Percentiles rank a stretch among this genome's conserved stretches.
Evolutionary conservation across 2,113 vertebrate genomes (phyloP).

Genomic region (Ardeotis arabs): DNA sequence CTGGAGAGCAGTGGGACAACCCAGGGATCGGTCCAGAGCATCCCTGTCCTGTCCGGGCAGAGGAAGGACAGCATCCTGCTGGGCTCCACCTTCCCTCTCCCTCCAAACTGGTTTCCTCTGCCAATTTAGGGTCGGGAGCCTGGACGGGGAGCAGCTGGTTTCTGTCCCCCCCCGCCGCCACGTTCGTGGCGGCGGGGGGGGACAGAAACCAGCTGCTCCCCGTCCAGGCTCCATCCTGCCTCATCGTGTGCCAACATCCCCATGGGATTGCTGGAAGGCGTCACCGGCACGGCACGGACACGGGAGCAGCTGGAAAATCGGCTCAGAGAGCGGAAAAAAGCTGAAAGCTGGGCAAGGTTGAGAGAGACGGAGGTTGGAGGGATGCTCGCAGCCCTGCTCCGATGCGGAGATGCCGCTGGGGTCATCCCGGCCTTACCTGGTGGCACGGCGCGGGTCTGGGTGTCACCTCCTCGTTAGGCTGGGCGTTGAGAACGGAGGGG

Average conservation of each 20-base stretch:
- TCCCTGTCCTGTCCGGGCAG: not conserved
- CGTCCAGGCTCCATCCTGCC: not conserved
- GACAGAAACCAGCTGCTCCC: not conserved
- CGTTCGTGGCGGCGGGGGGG: not conserved
- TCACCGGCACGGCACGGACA: accelerated
- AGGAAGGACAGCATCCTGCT: not conserved
- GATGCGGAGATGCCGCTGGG: not conserved
- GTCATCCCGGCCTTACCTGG: slow-evolving; percentile 50
- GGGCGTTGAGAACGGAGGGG: not conserved
- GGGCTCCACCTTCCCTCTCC: not conserved
- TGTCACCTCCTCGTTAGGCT: not conserved
- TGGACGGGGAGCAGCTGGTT: not conserved
- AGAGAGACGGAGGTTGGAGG: not conserved
- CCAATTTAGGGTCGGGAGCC: not conserved
- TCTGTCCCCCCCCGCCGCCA: not conserved
- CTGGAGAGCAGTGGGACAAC: not conserved
- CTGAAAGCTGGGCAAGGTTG: not conserved
- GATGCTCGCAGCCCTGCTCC: not conserved
- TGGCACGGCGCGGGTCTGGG: not conserved
- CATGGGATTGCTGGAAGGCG: not conserved
- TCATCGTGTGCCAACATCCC: not conserved
- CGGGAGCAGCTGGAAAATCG: not conserved
- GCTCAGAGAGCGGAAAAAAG: not conserved
- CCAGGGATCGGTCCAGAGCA: not conserved
- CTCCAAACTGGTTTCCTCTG: not conserved